Percentiles rank a stretch among this genome's conserved stretches.
Conservation (phyloP, 2,888 invertebrate genomes). For the Amiota mariae region DNA sequence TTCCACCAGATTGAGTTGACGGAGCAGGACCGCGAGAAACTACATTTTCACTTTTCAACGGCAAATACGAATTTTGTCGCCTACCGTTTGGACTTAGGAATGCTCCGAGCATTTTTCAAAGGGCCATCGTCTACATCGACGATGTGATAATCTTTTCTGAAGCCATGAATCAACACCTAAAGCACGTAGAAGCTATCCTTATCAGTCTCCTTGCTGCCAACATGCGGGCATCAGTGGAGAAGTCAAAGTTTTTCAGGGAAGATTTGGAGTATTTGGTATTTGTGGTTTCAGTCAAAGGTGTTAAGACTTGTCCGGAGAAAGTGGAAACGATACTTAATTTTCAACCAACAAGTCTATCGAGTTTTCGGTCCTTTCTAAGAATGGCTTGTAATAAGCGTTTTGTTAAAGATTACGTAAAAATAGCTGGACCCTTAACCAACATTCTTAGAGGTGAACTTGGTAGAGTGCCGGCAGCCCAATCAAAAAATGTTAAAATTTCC, state of each 20-base stretch:
- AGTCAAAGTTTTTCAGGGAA: slow-evolving; percentile 3
- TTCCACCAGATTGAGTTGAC: slow-evolving; percentile 68
- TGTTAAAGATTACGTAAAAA: slow-evolving; percentile 4
- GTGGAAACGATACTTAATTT: slow-evolving; percentile 6
- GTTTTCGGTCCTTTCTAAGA: background rate
- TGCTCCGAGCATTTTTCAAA: slow-evolving; percentile 68
- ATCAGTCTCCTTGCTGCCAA: background rate
- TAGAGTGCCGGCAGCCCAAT: background rate
- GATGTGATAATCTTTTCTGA: slow-evolving; percentile 56
- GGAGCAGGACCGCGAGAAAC: slow-evolving; percentile 59
- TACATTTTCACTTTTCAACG: slow-evolving; percentile 62
- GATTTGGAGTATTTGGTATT: background rate
- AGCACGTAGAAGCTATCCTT: background rate
- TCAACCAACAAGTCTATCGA: background rate
- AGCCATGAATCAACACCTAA: slow-evolving; percentile 36
- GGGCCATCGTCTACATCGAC: slow-evolving; percentile 29
- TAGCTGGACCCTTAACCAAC: background rate
- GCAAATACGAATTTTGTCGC: slow-evolving; percentile 65
- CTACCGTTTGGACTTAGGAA: slow-evolving; percentile 68
- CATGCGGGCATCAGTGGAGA: background rate
- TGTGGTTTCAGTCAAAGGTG: slow-evolving; percentile 8
- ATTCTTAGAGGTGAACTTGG: background rate
- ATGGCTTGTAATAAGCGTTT: background rate
- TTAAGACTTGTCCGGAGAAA: slow-evolving; percentile 20
- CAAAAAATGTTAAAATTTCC: background rate